Conservation (phyloP, 2,888 invertebrate genomes). For the Chaetoderma sp. region DNA sequence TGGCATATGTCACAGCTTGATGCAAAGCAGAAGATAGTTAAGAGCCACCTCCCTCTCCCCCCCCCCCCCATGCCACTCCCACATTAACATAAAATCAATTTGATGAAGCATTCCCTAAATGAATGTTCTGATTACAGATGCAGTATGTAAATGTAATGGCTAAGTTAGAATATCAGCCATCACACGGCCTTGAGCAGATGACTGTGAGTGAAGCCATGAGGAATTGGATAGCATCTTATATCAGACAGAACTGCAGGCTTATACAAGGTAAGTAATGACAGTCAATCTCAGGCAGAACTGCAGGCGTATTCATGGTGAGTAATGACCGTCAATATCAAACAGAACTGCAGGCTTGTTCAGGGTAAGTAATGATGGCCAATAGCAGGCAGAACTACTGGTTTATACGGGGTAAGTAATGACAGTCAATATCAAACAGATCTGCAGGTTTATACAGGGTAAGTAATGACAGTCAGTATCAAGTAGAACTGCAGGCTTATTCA, state of each 20-base stretch:
- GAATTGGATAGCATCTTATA: slow-evolving; percentile 52
- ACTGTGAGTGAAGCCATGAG: slow-evolving; percentile 47
- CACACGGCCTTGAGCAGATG: slow-evolving; percentile 52
- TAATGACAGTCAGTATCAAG: too few relatives aligned
- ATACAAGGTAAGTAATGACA: slow-evolving; percentile 50
- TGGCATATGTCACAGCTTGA: too few relatives aligned
- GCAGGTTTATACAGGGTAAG: slow-evolving; percentile 54
- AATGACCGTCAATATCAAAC: too few relatives aligned
- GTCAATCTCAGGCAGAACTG: too few relatives aligned
- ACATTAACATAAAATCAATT: background rate
- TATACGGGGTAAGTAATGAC: slow-evolving; percentile 52
- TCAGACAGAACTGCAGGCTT: slow-evolving; percentile 51
- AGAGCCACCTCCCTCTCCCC: background rate
- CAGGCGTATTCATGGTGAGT: too few relatives aligned
- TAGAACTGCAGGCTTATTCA: too few relatives aligned
- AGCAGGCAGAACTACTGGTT: too few relatives aligned
- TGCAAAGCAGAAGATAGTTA: too few relatives aligned
- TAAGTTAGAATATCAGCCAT: slow-evolving; percentile 60
- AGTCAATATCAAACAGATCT: slow-evolving; percentile 49
- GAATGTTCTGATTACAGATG: slow-evolving; percentile 36
- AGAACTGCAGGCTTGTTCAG: too few relatives aligned
- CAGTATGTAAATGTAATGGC: slow-evolving; percentile 45
- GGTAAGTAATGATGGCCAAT: too few relatives aligned
- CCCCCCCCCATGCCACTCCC: background rate
- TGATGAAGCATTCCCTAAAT: background rate